Percentiles rank a stretch among this genome's conserved stretches.
Conservation (phyloP, 1,140 invertebrate genomes). For the Leucophenga varia region DNA sequence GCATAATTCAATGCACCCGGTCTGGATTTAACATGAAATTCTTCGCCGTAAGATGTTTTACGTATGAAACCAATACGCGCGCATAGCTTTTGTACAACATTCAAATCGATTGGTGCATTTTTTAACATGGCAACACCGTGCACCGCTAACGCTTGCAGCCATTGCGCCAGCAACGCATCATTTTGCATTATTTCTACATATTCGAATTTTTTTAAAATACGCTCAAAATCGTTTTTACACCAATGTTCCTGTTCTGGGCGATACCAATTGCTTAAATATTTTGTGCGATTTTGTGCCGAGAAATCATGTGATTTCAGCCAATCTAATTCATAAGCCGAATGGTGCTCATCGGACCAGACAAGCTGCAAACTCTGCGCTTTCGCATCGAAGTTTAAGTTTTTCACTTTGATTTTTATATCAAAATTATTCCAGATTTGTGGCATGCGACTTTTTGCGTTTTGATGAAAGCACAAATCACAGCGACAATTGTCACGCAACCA, state of each 20-base stretch:
- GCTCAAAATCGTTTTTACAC: conserved; percentile 59
- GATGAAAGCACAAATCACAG: conserved; percentile 66
- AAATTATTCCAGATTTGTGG: conserved; percentile 37
- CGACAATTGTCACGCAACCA: conserved; percentile 72
- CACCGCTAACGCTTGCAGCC: conserved; percentile 62
- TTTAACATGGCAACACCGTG: conserved; percentile 64
- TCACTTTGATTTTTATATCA: conserved; percentile 31
- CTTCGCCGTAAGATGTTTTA: conserved; percentile 63
- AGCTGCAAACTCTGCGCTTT: conserved; percentile 21
- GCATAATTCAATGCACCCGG: conserved; percentile 69
- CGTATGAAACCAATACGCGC: conserved; percentile 66
- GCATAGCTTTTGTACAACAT: conserved; percentile 61
- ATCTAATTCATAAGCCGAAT: conserved; percentile 48
- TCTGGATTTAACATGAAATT: conserved; percentile 66
- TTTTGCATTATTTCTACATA: conserved; percentile 60
- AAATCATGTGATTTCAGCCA: conserved; percentile 67
- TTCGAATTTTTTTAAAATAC: conserved; percentile 59
- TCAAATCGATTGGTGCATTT: conserved; percentile 59
- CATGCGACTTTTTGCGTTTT: conserved; percentile 61
- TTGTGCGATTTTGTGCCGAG: conserved; percentile 55
- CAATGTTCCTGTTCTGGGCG: conserved; percentile 60
- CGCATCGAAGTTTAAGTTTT: conserved; percentile 19
- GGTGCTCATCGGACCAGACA: conserved; percentile 65
- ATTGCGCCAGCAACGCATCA: conserved; percentile 59
- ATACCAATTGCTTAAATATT: conserved; percentile 59